phyloP scores from a whole-genome alignment of 1,140 invertebrate genomes.

The Grapholita molesta region DNA sequence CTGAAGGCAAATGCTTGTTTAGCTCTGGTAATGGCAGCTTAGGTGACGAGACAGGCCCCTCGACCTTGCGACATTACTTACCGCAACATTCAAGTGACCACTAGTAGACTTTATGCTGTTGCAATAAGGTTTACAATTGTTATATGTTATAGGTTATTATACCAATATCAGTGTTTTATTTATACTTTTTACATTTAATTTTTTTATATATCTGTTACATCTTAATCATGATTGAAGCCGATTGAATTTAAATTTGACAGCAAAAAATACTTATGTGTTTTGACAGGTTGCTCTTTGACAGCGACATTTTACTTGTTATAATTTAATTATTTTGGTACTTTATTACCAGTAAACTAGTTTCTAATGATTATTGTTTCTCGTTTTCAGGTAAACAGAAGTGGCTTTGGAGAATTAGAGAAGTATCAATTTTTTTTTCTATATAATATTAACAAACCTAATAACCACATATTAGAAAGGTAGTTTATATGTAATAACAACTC shows the following conservation, averaged over 20 bases:
- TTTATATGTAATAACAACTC: no score
- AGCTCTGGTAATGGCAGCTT: not conserved
- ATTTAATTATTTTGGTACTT: no score
- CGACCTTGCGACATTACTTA: not conserved
- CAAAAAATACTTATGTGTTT: not conserved
- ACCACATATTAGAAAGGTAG: no score
- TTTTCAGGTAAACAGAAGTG: conserved; percentile 14
- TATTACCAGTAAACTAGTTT: not conserved
- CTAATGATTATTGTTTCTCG: conserved; percentile 10
- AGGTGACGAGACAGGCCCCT: conserved; percentile 1
- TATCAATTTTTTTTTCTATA: not conserved
- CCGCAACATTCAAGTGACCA: no score
- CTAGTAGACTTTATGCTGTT: no score
- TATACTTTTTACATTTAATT: not conserved
- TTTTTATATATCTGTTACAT: conserved; percentile 2
- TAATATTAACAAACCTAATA: no score
- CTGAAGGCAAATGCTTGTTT: not conserved
- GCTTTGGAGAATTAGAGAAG: not conserved
- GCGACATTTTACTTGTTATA: no score
- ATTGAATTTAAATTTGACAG: not conserved
- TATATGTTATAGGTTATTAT: no score
- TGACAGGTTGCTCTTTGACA: not conserved
- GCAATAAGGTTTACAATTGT: no score
- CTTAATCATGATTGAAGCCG: not conserved
- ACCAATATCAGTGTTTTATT: not conserved